Percentiles rank a stretch among this genome's conserved stretches.
Conservation (phyloP, 1,140 invertebrate species). For the Vanessa tameamea region DNA sequence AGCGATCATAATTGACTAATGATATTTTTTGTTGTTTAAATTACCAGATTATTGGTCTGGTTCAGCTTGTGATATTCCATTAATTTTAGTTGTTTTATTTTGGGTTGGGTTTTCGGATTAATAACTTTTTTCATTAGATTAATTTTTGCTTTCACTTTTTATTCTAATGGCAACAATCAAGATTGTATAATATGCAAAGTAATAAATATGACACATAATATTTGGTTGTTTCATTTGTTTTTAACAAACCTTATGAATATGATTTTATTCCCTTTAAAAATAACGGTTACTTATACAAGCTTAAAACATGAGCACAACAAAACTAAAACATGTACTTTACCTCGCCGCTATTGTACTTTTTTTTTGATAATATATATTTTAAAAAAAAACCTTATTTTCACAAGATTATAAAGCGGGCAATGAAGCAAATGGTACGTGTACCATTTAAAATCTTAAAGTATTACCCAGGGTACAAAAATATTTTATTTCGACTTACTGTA, state of each 20-base stretch:
- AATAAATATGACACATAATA: constrained; percentile 48
- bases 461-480: not conserved
- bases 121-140: constrained; percentile 37
- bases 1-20: not conserved
- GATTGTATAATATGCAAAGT: constrained; percentile 59
- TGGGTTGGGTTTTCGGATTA: constrained; percentile 48
- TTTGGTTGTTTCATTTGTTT: constrained; percentile 46
- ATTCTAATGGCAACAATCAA: constrained; percentile 49
- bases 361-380: too few species aligned
- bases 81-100: constrained; percentile 42
- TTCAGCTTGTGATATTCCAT: constrained; percentile 46
- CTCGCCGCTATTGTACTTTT: too few species aligned
- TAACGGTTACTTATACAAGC: not conserved
- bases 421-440: too few species aligned
- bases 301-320: too few species aligned
- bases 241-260: not conserved
- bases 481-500: not conserved
- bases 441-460: not conserved
- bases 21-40: constrained; percentile 5
- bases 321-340: too few species aligned
- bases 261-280: constrained; percentile 7
- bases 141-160: constrained; percentile 42
- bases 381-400: too few species aligned
- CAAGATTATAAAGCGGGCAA: too few species aligned
- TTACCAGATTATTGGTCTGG: constrained; percentile 15